These are phyloP conservation scores for Zhengitettix transpicula DNA, from an alignment of 2,888 invertebrate species.

Conservation along the genomic window DNA sequence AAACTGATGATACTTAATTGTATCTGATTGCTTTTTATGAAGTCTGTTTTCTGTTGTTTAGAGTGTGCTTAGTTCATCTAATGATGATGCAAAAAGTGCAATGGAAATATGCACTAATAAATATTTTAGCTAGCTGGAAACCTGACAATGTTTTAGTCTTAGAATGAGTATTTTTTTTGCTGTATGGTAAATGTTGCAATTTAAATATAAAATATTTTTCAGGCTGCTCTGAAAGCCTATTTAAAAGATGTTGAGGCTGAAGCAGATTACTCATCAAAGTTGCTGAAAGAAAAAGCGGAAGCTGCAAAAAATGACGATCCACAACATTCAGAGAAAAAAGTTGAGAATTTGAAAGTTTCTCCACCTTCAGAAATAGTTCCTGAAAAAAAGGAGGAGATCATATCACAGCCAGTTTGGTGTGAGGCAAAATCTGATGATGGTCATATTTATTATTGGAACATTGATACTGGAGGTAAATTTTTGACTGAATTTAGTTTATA, in stretches of 20 bases:
- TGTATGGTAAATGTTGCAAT: too few relatives aligned
- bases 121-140: too few relatives aligned
- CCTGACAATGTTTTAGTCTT: too few relatives aligned
- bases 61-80: too few relatives aligned
- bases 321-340: not conserved
- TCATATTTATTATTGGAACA: slow-evolving; percentile 73
- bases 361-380: slow-evolving; percentile 3
- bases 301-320: not conserved
- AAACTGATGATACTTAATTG: too few relatives aligned
- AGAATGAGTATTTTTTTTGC: too few relatives aligned
- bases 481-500: too few relatives aligned
- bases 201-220: slow-evolving; percentile 11
- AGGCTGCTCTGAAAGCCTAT: slow-evolving; percentile 75
- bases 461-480: slow-evolving; percentile 40
- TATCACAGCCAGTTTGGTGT: slow-evolving; percentile 41
- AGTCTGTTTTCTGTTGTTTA: too few relatives aligned
- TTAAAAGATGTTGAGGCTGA: slow-evolving; percentile 63
- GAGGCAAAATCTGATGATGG: slow-evolving; percentile 64
- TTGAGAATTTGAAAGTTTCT: not conserved
- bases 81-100: too few relatives aligned
- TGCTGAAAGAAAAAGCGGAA: slow-evolving; percentile 22
- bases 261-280: slow-evolving; percentile 43
- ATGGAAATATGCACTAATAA: too few relatives aligned
- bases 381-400: slow-evolving; percentile 17
- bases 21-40: too few relatives aligned